Percentiles rank a stretch among this genome's conserved stretches.
Conservation (phyloP, 2,888 invertebrate species). For the Iselma pallidipennis region DNA sequence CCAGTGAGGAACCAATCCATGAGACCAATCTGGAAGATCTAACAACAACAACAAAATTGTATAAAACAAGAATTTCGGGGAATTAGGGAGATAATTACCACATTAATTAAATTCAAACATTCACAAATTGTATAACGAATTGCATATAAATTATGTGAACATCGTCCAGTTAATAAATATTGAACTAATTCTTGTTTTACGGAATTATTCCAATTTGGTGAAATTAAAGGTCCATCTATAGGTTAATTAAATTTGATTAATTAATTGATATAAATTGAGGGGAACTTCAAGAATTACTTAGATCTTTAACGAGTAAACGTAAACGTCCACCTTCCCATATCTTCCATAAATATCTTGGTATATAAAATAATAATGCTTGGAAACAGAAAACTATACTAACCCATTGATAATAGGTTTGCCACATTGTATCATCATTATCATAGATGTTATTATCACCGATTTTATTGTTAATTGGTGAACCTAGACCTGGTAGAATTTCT, state of each 20-base stretch:
- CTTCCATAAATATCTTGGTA: slow-evolving; percentile 73
- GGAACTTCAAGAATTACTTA: slow-evolving; percentile 53
- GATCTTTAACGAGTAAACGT: slow-evolving; percentile 63
- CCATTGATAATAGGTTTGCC: slow-evolving; percentile 73
- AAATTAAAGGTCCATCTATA: slow-evolving; percentile 61
- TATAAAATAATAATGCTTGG: slow-evolving; percentile 70
- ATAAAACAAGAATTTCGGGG: background rate
- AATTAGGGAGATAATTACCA: slow-evolving; percentile 55
- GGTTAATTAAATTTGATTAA: slow-evolving; percentile 12
- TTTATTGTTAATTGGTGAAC: slow-evolving; percentile 45
- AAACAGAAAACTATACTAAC: slow-evolving; percentile 70
- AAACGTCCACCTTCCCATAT: slow-evolving; percentile 70
- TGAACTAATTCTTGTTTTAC: slow-evolving; percentile 62
- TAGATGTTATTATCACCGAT: background rate
- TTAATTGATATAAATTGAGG: background rate
- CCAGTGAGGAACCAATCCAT: slow-evolving; percentile 69
- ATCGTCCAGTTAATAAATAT: slow-evolving; percentile 62
- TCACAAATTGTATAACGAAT: slow-evolving; percentile 72
- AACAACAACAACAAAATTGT: slow-evolving; percentile 34
- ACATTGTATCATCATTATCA: slow-evolving; percentile 58
- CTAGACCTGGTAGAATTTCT: slow-evolving; percentile 55
- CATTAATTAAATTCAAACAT: slow-evolving; percentile 72
- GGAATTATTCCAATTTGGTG: slow-evolving; percentile 61
- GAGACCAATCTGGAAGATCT: slow-evolving; percentile 71
- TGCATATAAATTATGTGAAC: slow-evolving; percentile 68